Evolutionary conservation across 23 tunicate genomes (phyloP).

Genomic region (Clavelina lepadiformis): DNA sequence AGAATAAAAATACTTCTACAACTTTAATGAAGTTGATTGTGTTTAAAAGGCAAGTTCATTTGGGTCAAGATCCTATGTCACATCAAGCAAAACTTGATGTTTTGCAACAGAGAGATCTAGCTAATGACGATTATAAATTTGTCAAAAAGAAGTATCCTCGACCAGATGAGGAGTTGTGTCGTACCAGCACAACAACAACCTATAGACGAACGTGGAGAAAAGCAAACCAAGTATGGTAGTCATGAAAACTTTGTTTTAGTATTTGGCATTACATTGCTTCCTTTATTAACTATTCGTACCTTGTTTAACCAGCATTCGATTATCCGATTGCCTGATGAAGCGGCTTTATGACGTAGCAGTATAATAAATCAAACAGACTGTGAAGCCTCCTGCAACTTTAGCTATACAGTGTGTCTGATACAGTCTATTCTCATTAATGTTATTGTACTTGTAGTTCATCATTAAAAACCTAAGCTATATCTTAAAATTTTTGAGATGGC

Average conservation of each 20-base stretch:
- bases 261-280: not conserved
- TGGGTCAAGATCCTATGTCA: slow-evolving; percentile 45
- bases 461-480: no score
- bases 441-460: no score
- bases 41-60: slow-evolving; percentile 60
- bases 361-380: no score
- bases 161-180: slow-evolving; percentile 28
- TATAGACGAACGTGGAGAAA: slow-evolving; percentile 13
- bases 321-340: no score
- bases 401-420: no score
- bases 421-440: no score
- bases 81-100: slow-evolving; percentile 20
- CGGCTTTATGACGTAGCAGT: no score
- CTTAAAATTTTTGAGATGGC: no score
- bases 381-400: no score
- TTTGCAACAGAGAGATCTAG: slow-evolving; percentile 37
- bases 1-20: not conserved
- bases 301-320: no score
- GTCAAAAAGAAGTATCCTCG: slow-evolving; percentile 33
- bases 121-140: slow-evolving; percentile 38
- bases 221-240: slow-evolving; percentile 18
- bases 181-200: slow-evolving; percentile 7
- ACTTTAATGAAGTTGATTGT: not conserved
- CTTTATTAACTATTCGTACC: no score
- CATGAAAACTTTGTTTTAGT: not conserved